A percentile compares a stretch with the other conserved stretches of the same genome.
These are phyloP conservation scores for Himalopsyche tibetana DNA, from an alignment of 2,888 invertebrate genomes.

Conservation along the genomic window DNA sequence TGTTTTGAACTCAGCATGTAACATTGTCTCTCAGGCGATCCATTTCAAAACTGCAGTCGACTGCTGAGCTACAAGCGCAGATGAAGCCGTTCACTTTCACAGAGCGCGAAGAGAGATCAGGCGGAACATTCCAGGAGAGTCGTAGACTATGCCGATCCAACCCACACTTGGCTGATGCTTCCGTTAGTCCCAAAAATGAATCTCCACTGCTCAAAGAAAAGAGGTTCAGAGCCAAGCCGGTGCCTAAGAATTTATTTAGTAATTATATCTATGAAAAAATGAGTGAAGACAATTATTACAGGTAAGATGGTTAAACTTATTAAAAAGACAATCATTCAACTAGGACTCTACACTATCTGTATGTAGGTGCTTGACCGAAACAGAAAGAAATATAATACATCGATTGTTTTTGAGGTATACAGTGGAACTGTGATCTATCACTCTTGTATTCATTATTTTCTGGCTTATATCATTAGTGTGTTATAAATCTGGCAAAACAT, in stretches of 20 bases:
- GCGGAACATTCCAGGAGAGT: conserved; percentile 39
- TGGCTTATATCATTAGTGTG: no score
- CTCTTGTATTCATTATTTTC: no score
- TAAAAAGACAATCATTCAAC: not conserved
- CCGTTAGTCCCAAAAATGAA: conserved; percentile 70
- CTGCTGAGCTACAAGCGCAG: conserved; percentile 79
- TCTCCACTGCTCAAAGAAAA: conserved; percentile 67
- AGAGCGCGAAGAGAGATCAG: conserved; percentile 52
- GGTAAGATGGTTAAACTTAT: conserved; percentile 71
- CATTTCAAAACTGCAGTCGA: conserved; percentile 79
- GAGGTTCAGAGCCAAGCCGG: conserved; percentile 81
- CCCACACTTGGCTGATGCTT: conserved; percentile 57
- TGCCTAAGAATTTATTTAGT: conserved; percentile 83
- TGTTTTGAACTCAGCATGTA: no score
- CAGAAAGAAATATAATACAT: no score
- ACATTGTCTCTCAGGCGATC: conserved; percentile 73
- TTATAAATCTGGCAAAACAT: no score
- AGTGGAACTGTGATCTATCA: no score
- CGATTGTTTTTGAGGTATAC: no score
- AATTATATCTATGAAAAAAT: conserved; percentile 84
- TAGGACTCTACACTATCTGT: no score
- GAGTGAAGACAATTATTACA: conserved; percentile 84
- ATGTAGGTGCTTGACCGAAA: no score
- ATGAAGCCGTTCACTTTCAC: conserved; percentile 83
- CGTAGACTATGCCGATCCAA: conserved; percentile 61